Conservation (phyloP, 2,888 invertebrate genomes). For the Tetanocera ferruginea region DNA sequence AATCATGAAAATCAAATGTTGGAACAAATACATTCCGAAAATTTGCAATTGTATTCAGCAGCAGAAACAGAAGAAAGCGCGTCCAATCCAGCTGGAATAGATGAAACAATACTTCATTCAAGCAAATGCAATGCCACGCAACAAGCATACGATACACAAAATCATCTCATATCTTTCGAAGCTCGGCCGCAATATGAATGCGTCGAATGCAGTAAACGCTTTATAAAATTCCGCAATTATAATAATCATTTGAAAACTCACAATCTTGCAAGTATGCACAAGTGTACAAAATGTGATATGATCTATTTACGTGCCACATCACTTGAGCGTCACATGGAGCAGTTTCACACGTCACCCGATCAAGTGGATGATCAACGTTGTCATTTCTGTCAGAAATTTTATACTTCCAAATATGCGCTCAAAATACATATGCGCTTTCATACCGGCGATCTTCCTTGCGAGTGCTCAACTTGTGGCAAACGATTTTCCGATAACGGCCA, state of each 20-base stretch:
- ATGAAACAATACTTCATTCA: neutral
- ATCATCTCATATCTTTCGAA: neutral
- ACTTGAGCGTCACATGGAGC: conserved; percentile 5
- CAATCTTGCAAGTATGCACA: neutral
- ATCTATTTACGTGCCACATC: neutral
- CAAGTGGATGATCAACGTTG: neutral
- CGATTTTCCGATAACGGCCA: conserved; percentile 3
- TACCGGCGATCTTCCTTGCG: neutral
- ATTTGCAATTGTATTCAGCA: neutral
- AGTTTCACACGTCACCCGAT: neutral
- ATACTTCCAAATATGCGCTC: neutral
- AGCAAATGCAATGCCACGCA: neutral
- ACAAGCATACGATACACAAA: neutral
- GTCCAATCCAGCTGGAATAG: neutral
- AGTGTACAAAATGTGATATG: neutral
- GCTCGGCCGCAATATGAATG: conserved; percentile 9
- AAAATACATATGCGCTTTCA: conserved; percentile 16
- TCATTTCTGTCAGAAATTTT: conserved; percentile 7
- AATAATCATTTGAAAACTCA: neutral
- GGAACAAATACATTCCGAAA: neutral
- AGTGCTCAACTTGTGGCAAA: conserved; percentile 6
- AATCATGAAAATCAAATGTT: neutral
- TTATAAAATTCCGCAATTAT: conserved; percentile 1
- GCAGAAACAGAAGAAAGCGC: neutral
- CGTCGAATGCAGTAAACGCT: neutral